Evolutionary conservation across 2,888 invertebrate species (phyloP).

Genomic region (Pyrocoelia pectoralis): DNA sequence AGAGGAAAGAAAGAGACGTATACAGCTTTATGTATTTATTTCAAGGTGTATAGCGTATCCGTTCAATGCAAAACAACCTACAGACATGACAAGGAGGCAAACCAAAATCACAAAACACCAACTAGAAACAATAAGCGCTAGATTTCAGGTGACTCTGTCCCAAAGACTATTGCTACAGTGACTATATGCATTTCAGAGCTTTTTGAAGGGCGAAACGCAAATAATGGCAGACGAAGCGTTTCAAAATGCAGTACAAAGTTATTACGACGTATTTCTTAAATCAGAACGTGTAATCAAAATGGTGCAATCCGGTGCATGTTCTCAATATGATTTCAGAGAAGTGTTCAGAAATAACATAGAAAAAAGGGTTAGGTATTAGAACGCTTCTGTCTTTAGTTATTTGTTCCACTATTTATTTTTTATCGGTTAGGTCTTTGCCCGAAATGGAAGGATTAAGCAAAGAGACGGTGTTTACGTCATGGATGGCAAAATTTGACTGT

Average conservation of each 20-base stretch:
- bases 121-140: conserved; percentile 89
- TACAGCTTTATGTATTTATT: conserved; percentile 98
- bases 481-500: conserved; percentile 99
- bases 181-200: conserved; percentile 70
- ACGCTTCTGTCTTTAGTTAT: background rate
- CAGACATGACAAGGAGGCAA: conserved; percentile 96
- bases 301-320: conserved; percentile 98
- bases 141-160: conserved; percentile 97
- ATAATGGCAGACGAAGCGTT: conserved; percentile 98
- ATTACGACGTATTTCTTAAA: conserved; percentile 94
- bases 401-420: conserved; percentile 50
- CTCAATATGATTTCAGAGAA: conserved; percentile 98
- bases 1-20: conserved; percentile 91
- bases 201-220: conserved; percentile 97
- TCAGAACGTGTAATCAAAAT: conserved; percentile 96
- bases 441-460: conserved; percentile 99
- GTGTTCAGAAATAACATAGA: conserved; percentile 98
- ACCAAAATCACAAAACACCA: conserved; percentile 97
- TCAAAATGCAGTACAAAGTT: conserved; percentile 97
- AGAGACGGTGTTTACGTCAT: conserved; percentile 97
- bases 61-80: conserved; percentile 99
- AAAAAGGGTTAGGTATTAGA: conserved; percentile 84
- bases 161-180: too few relatives aligned
- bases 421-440: conserved; percentile 80
- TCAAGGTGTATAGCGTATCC: conserved; percentile 98